These are phyloP conservation scores for Lerista edwardsae DNA, from an alignment of 2,797 vertebrate species.

Conservation along the genomic window DNA sequence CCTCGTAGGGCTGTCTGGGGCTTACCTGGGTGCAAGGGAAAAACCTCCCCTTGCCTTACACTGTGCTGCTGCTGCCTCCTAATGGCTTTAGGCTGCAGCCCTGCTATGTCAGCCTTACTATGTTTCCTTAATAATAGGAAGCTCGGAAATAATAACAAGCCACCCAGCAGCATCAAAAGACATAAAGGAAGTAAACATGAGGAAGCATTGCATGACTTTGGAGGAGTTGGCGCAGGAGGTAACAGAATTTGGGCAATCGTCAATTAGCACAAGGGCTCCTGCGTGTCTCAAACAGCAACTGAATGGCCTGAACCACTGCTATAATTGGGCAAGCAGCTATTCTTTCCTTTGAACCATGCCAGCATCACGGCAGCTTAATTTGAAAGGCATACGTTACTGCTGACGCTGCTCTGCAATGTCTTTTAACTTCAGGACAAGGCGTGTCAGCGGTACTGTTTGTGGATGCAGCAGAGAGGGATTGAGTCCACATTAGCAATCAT, in stretches of 20 bases:
- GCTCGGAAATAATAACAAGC: constrained; percentile 30
- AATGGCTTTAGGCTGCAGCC: too few relatives aligned
- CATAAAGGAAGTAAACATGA: constrained; percentile 17
- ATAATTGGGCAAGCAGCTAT: accelerated
- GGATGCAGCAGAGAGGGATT: not conserved
- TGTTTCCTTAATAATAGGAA: not conserved
- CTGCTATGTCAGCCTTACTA: too few relatives aligned
- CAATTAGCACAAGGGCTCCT: not conserved
- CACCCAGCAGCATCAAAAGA: not conserved
- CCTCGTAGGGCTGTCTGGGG: too few relatives aligned
- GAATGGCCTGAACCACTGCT: not conserved
- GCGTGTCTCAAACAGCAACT: not conserved
- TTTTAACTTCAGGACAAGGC: not conserved
- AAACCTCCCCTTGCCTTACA: too few relatives aligned
- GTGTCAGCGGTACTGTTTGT: not conserved
- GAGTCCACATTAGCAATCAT: not conserved
- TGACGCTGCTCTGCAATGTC: not conserved
- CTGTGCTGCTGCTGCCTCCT: too few relatives aligned
- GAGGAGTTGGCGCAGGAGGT: not conserved
- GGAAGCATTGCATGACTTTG: not conserved
- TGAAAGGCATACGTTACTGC: too few relatives aligned
- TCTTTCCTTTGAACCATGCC: not conserved
- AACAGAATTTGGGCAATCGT: not conserved
- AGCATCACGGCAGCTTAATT: not conserved
- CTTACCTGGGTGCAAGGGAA: too few relatives aligned